Percentiles rank a stretch among this genome's conserved stretches.
These are phyloP conservation scores for Xiphias gladius DNA, from an alignment of 2,113 vertebrate genomes.

Conservation along the genomic window DNA sequence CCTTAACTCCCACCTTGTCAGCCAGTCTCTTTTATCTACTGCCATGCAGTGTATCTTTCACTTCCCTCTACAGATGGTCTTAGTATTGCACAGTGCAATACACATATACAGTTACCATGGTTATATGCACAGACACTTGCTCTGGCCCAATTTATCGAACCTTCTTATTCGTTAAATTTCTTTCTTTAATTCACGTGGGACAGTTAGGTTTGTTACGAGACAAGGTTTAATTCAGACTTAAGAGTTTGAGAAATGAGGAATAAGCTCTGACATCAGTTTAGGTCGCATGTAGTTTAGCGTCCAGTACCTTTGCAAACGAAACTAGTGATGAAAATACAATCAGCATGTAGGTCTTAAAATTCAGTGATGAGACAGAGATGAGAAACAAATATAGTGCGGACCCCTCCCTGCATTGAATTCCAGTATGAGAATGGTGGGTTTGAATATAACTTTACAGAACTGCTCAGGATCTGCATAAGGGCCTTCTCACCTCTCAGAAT, in stretches of 20 bases:
- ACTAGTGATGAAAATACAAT: background rate
- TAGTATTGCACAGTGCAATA: conserved; percentile 23
- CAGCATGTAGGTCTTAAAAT: background rate
- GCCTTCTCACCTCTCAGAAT: too few species aligned
- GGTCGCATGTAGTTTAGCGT: background rate
- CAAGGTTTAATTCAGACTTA: background rate
- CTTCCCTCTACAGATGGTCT: conserved; percentile 60
- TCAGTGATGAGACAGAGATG: background rate
- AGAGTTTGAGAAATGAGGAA: conserved; percentile 1
- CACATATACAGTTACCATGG: conserved; percentile 51
- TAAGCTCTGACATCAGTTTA: background rate
- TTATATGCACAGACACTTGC: conserved; percentile 46
- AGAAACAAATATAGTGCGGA: background rate
- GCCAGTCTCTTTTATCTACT: conserved; percentile 67
- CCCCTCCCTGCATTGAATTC: too few species aligned
- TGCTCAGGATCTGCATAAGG: too few species aligned
- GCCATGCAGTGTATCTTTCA: conserved; percentile 55
- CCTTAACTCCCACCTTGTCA: conserved; percentile 74
- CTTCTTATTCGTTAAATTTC: conserved; percentile 20
- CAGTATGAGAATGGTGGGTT: too few species aligned
- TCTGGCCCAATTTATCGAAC: conserved; percentile 25
- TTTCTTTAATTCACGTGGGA: conserved; percentile 14
- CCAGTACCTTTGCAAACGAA: background rate
- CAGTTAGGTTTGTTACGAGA: background rate
- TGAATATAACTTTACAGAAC: too few species aligned